phyloP scores from a whole-genome alignment of 2,113 vertebrate species.

The Pseudopipra pipra region DNA sequence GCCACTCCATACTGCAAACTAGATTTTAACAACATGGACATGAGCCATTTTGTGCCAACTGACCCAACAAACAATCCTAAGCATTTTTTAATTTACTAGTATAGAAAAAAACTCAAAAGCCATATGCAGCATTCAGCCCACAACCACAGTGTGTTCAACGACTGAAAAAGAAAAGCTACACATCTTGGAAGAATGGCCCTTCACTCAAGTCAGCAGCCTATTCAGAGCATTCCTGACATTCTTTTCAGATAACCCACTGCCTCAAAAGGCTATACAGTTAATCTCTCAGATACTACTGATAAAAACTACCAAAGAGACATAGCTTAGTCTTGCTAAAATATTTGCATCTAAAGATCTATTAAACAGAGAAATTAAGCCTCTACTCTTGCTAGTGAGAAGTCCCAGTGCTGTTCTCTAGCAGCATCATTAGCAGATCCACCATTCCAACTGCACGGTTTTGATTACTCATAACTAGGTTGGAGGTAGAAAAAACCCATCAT shows the following conservation, averaged over 20 bases:
- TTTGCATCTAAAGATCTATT: background rate
- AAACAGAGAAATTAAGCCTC: background rate
- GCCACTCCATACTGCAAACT: background rate
- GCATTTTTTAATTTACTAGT: background rate
- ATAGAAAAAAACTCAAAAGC: background rate
- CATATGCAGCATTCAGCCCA: background rate
- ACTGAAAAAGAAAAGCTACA: background rate
- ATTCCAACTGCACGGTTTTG: background rate
- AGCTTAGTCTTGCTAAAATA: background rate
- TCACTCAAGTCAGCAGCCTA: background rate
- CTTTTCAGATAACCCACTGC: background rate
- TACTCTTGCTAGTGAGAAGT: background rate
- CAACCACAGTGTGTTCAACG: background rate
- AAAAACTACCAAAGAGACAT: background rate
- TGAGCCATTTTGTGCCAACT: background rate
- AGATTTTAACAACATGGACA: background rate
- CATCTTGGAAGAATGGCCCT: background rate
- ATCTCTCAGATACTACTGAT: background rate
- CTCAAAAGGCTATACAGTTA: background rate
- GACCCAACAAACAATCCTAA: background rate
- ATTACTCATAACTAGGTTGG: background rate
- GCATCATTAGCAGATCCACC: background rate
- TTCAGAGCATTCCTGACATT: background rate
- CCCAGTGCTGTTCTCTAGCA: background rate
- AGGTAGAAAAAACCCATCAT: background rate